Conservation (phyloP, 1,140 invertebrate genomes). For the Oncopodura yosiiana region DNA sequence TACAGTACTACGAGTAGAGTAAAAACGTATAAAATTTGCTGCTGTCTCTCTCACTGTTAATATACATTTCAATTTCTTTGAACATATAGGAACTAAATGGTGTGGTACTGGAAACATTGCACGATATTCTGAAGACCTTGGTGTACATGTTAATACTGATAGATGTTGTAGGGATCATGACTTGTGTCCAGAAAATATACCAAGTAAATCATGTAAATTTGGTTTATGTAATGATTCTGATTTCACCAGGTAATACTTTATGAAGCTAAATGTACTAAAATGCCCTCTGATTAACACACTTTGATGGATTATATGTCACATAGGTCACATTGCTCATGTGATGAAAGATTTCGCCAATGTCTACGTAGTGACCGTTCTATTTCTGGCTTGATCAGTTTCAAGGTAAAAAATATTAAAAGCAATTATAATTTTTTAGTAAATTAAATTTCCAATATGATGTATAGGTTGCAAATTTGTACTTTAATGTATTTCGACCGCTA, state of each 20-base stretch:
- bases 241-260: conserved; percentile 47
- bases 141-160: conserved; percentile 54
- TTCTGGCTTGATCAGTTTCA: neutral
- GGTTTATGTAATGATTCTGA: conserved; percentile 58
- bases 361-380: conserved; percentile 40
- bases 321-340: conserved; percentile 60
- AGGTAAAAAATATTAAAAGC: neutral
- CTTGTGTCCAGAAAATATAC: conserved; percentile 53
- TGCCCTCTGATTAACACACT: neutral
- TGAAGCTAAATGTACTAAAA: neutral
- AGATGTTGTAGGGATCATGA: conserved; percentile 70
- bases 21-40: too few relatives aligned
- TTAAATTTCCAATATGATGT: neutral
- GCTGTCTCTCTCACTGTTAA: too few relatives aligned
- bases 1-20: conserved; percentile 1
- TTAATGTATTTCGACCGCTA: conserved; percentile 30
- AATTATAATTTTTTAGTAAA: neutral
- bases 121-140: conserved; percentile 56
- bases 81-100: conserved; percentile 53
- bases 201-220: conserved; percentile 50
- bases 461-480: conserved; percentile 32
- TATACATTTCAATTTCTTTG: too few relatives aligned
- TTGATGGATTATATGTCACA: too few relatives aligned
- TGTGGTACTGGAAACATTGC: conserved; percentile 65
- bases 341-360: conserved; percentile 55